Percentiles rank a stretch among this genome's conserved stretches.
These are phyloP conservation scores for Pipistrellus pipistrellus DNA, from an alignment of 2,797 vertebrate genomes.

Conservation along the genomic window DNA sequence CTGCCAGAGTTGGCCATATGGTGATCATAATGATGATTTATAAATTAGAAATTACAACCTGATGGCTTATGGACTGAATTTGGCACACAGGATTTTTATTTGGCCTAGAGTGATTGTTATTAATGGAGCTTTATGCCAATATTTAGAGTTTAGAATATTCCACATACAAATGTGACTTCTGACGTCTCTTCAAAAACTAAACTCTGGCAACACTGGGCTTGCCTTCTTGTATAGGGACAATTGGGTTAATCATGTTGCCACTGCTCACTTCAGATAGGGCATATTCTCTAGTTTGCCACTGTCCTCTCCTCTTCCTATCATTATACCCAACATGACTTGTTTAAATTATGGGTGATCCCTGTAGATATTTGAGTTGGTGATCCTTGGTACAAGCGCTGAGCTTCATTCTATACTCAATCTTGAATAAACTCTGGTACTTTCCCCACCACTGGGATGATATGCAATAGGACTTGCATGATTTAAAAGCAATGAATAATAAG, in stretches of 20 bases:
- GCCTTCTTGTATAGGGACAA: not conserved
- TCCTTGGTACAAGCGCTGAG: not conserved
- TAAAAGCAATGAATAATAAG: not conserved
- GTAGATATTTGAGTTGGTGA: not conserved
- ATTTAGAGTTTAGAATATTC: constrained; percentile 63
- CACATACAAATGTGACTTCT: not conserved
- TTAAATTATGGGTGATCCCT: not conserved
- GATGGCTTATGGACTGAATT: constrained; percentile 49
- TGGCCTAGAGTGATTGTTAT: constrained; percentile 25
- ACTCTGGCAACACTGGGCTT: not conserved
- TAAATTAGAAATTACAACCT: constrained; percentile 66
- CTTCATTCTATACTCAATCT: not conserved
- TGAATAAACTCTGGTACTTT: not conserved
- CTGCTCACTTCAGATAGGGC: not conserved
- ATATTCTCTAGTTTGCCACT: not conserved
- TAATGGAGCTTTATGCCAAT: constrained; percentile 52
- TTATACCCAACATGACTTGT: not conserved
- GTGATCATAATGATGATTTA: constrained; percentile 73
- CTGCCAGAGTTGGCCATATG: constrained; percentile 68
- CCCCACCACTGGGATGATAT: not conserved
- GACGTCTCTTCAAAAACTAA: constrained; percentile 38
- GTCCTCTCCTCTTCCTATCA: not conserved
- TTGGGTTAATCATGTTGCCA: not conserved
- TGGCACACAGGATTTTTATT: constrained; percentile 54
- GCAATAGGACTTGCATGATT: constrained; percentile 10